Percentiles rank a stretch among this genome's conserved stretches.
Evolutionary conservation across 2,888 invertebrate genomes (phyloP).

Genomic region (Unio delphinus): DNA sequence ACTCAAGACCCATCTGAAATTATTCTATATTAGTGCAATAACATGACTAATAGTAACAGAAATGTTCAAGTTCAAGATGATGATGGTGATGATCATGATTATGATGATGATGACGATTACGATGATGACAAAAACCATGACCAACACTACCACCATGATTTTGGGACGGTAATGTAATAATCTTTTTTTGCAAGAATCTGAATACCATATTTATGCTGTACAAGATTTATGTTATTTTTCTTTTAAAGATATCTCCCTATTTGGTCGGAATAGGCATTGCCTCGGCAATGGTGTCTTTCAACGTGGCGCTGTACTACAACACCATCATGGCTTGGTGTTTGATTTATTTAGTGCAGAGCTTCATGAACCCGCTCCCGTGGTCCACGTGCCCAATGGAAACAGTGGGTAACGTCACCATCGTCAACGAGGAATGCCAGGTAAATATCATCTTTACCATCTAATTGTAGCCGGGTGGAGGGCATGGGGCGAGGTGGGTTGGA

Average conservation of each 20-base stretch:
- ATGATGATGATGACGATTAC: too few species aligned
- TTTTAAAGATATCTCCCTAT: slow-evolving; percentile 83
- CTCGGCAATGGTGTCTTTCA: slow-evolving; percentile 91
- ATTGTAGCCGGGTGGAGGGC: too few species aligned
- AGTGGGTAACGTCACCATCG: slow-evolving; percentile 23
- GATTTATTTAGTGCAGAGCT: slow-evolving; percentile 92
- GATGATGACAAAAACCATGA: too few species aligned
- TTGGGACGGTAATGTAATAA: neutral
- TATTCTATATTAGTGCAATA: too few species aligned
- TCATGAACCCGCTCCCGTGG: slow-evolving; percentile 90
- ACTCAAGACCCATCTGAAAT: too few species aligned
- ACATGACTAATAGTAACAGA: too few species aligned
- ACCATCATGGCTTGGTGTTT: slow-evolving; percentile 98
- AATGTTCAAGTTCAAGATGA: too few species aligned
- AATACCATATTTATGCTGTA: too few species aligned
- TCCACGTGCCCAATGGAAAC: slow-evolving; percentile 79
- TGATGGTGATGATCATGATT: too few species aligned
- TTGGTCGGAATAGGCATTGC: slow-evolving; percentile 94
- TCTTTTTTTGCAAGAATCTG: neutral
- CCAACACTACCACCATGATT: neutral
- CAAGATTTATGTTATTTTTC: neutral
- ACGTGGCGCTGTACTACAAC: slow-evolving; percentile 95
- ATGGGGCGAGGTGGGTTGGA: too few species aligned
- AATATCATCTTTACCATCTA: neutral
- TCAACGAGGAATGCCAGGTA: slow-evolving; percentile 34